Conservation (phyloP, 2,113 vertebrate species). For the Cochlearius cochlearius region DNA sequence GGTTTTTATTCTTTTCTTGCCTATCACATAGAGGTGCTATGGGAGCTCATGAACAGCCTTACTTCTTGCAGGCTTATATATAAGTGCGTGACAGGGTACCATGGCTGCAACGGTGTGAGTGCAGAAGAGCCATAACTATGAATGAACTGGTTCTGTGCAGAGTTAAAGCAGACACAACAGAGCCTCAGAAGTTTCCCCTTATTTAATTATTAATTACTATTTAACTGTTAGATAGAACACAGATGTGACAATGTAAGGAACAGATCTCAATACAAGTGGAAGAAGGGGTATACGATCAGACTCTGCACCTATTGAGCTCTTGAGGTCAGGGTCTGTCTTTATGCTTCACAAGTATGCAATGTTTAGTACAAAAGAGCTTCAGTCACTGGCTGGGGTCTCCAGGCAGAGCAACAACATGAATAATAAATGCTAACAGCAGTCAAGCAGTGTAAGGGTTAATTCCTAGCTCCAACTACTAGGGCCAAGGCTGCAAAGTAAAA, state of each 20-base stretch:
- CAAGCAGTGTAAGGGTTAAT: background rate
- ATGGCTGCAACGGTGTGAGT: background rate
- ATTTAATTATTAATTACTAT: background rate
- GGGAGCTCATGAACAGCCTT: background rate
- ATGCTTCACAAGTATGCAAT: background rate
- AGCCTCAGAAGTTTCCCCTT: background rate
- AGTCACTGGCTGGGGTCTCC: background rate
- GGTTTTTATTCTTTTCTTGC: background rate
- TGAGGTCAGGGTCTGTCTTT: background rate
- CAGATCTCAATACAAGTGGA: background rate
- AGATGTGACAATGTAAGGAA: background rate
- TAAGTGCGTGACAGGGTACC: background rate
- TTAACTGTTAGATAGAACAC: background rate
- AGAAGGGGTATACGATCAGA: background rate
- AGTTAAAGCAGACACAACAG: background rate
- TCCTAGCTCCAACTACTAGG: background rate
- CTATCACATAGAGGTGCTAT: background rate
- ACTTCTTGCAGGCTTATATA: background rate
- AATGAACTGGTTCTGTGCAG: background rate
- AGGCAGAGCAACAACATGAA: background rate
- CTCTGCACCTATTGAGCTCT: background rate
- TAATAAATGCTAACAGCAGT: background rate
- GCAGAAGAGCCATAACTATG: background rate
- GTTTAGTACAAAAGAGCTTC: background rate
- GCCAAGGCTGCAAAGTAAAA: conserved; percentile 18